A percentile compares a stretch with the other conserved stretches of the same genome.
Evolutionary conservation across 2,113 vertebrate species (phyloP).

Genomic region (Solenodon paradoxus): DNA sequence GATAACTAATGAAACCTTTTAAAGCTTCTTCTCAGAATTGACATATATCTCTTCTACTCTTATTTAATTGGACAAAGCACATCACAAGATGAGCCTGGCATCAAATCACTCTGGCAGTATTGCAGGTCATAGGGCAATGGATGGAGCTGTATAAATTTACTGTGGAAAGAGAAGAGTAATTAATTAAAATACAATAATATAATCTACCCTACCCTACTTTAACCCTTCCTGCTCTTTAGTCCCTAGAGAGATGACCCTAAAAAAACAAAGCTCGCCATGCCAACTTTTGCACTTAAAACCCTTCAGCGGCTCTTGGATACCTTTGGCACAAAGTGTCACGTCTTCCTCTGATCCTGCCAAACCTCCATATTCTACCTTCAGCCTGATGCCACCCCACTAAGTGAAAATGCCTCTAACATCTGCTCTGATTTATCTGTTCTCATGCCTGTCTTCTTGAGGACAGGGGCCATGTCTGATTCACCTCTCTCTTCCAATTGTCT

Average conservation of each 20-base stretch:
- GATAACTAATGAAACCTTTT: neutral
- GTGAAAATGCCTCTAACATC: neutral
- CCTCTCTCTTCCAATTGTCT: neutral
- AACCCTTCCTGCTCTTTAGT: neutral
- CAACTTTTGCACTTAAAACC: neutral
- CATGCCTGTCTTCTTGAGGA: neutral
- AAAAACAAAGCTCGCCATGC: neutral
- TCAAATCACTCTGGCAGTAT: neutral
- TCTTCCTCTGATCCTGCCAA: neutral
- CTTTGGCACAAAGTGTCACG: neutral
- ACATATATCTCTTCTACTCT: neutral
- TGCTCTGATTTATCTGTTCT: neutral
- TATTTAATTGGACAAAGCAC: neutral
- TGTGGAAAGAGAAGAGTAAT: neutral
- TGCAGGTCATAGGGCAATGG: neutral
- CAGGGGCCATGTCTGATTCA: neutral
- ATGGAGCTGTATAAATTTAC: neutral
- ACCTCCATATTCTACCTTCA: neutral
- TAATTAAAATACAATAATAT: neutral
- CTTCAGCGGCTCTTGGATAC: neutral
- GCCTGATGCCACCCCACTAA: neutral
- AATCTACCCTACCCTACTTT: too few relatives aligned
- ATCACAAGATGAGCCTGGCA: neutral
- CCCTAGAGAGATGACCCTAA: neutral
- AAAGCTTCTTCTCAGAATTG: neutral